Evolutionary conservation across 2,888 invertebrate species (phyloP), one percentile per base, ranked within the genome.

Genomic region (Halictus quadricinctus): DNA sequence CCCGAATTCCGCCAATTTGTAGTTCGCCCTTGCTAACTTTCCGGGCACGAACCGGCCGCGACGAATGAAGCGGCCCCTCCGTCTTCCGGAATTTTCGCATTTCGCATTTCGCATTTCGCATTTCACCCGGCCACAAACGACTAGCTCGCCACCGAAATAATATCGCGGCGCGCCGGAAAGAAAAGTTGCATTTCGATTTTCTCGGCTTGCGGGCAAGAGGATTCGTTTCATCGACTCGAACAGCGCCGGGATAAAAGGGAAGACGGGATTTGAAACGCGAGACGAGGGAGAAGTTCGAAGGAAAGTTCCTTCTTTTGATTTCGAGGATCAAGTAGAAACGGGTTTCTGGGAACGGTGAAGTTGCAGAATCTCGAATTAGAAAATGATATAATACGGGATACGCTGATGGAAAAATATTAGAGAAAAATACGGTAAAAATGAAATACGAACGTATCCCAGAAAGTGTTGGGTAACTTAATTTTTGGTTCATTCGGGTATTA

Each of bases 1-100:
- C 43, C 43, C 66, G 72, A 84, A 82, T 85, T 79, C 60, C 76
- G 66, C 73, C 85, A 79, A 85, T 87, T 82, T 87, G 82, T 75
- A 85, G 81, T 76, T 70, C 80, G 72, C 79, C 69, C 18, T 58
- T 74, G 80, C 75, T 43, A 82, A 87, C 46, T 82, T 87, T 79
- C 58, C 29, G 21, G 48, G 48, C 79, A 60, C 78, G 72, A 78
- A 54, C 69, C 72, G 79, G 79, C 60, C 29, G 70, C 74, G 73
- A 58, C 60, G 15, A 75, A 75, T 58, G 50, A 73, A 50, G 21
- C 50, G 36, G 21, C 50, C 36, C 29, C 73, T 73, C 2, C 70
- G n/a, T 50, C 73, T 73, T 50, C n/a, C 21, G 36, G 36, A 73
- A 50, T 50, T 73, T 29, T 73, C 72, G 29, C 8, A 29, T 48